Base-by-base conservation (phyloP, 2,797 vertebrate genomes). In the Moxostoma hubbsi region DNA sequence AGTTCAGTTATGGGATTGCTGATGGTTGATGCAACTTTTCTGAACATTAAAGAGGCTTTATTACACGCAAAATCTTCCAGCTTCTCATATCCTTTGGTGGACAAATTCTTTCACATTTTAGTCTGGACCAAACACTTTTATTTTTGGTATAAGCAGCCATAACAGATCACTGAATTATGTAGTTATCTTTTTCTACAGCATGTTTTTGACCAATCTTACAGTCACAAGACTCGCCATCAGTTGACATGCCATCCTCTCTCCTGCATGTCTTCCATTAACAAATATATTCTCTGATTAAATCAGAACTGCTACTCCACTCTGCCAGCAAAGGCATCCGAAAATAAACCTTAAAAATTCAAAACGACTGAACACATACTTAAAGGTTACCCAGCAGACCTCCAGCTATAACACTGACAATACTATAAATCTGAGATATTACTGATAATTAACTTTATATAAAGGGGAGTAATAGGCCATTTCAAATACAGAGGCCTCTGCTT, bases 141-240 rank as follows among this genome's bases (percentile, higher is more conserved):
- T 36, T 3, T 36, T 36, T 36, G 36, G 36, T 5, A 36, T 36
- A 36, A 36, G 36, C 36, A 36, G 36, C 36, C 36, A 4, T 36
- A 36, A 36, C 36, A 36, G 36, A 36, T 36, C 24, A 6, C 46
- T 46, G n/a, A 63, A 47, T 49, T 15, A 36, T 24, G 46, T 50
- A 11, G n/a, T 67, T 49, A n/a, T 45, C n/a, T n/a, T 7, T 67
- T 67, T 18, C 46, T 57, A 9, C 4, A 13, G 58, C n/a, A 46
- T 58, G n/a, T 55, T 75, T 53, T 65, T 24, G 11, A 36, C 9
- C 5, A 71, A 59, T 49, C 1, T 0, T 24, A 13, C 45, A 69
- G 70, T 84, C 82, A 84, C 71, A 81, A 72, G 82, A 79, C 46
- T 7, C 16, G 6, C 5, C 8, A 58, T 75, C 65, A 75, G 54